Evolutionary conservation across 53 echinoderm and acorn worm species (phyloP), one percentile per base, ranked within the genome.

Genomic region (Paracentrotus lividus): DNA sequence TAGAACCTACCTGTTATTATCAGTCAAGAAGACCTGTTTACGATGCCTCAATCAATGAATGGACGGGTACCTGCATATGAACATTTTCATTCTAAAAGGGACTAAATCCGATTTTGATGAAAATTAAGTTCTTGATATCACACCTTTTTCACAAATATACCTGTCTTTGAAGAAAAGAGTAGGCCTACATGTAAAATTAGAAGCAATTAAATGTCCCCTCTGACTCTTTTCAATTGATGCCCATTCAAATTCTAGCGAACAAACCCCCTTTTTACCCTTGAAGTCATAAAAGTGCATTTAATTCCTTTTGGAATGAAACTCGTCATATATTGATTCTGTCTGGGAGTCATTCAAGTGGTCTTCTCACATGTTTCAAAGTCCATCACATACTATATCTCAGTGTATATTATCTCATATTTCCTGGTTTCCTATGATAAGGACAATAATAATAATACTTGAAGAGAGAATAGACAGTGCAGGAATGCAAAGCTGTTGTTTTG

Each of bases 351-450:
- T 81, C 26, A 81, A 45, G 81, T 45, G 27, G 16, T n/a, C 27
- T 81, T 47, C 72, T 14, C 67, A 32, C 67, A 72, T 38, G 72
- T 72, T 72, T 72, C 81, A 81, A 81, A 81, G 81, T 81, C 81
- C 81, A 81, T 27, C 26, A 13, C 26, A 81, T 27, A 15, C 9
- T n/a, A n/a, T n/a, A n/a, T n/a, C n/a, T n/a, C n/a, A n/a, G 2
- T 81, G n/a, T 26, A 14, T 81, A 81, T 45, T n/a, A 76, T 45
- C 42, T 47, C 81, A 47, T 81, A 81, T 81, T 81, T 47, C 47
- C 38, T 38, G 42, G 43, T 38, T 81, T 81, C 81, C 81, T 81
- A 47, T n/a, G 24, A 81, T 26, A 49, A 47, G 26, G 47, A 47
- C 81, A 45, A 47, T n/a, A 44, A 81, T 26, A 49, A 47, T 27